These are phyloP conservation scores for Anser brachyrhynchus DNA, from an alignment of 2,113 vertebrate species.

Conservation along the genomic window DNA sequence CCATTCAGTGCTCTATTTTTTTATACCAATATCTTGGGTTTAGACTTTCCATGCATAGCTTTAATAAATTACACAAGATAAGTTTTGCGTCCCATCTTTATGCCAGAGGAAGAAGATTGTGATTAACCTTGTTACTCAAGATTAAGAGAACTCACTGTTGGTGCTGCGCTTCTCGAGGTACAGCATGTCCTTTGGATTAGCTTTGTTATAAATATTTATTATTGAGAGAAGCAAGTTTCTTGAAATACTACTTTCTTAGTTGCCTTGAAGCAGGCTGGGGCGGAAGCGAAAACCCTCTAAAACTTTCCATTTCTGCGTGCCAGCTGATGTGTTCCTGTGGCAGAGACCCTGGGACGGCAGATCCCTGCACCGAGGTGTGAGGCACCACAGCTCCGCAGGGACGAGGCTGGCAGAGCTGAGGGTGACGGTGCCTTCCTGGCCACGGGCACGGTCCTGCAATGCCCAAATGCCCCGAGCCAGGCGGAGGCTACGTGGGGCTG, in stretches of 20 bases:
- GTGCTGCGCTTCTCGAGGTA: background rate
- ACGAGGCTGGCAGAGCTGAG: background rate
- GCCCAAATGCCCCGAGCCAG: rapidly evolving
- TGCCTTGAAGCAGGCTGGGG: background rate
- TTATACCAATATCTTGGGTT: background rate
- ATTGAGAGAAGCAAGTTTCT: background rate
- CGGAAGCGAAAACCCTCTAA: background rate
- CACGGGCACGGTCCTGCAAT: rapidly evolving
- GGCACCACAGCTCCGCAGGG: background rate
- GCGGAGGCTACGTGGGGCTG: background rate
- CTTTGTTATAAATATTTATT: conserved; percentile 1
- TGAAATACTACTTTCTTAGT: background rate
- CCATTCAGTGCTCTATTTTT: background rate
- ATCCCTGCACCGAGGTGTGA: background rate
- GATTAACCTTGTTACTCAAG: background rate
- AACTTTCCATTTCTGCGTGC: background rate
- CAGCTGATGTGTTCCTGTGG: background rate
- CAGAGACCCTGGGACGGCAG: background rate
- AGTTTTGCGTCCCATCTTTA: background rate
- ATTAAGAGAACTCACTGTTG: background rate
- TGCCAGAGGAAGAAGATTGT: background rate
- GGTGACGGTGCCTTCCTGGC: background rate
- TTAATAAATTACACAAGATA: background rate
- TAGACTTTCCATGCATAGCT: background rate
- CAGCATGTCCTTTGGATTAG: background rate